A percentile compares a stretch with the other conserved stretches of the same genome.
phyloP scores from a whole-genome alignment of 92 coral and sea anemone genomes.

The Metridium senile region DNA sequence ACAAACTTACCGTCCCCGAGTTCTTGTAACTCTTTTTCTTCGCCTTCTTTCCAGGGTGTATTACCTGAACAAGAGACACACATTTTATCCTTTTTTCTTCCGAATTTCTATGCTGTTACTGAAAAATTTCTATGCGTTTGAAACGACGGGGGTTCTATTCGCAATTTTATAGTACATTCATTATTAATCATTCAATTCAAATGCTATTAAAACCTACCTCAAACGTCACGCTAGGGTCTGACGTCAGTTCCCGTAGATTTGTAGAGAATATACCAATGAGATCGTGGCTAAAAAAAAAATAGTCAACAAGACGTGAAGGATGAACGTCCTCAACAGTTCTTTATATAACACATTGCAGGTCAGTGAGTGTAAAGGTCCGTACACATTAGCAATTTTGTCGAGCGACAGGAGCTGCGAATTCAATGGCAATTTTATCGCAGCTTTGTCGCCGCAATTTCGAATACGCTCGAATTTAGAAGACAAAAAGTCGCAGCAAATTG shows the following conservation, averaged over 20 bases:
- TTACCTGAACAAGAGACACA: constrained; percentile 31
- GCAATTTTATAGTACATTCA: background rate
- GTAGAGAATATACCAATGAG: constrained; percentile 93
- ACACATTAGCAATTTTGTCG: too few relatives aligned
- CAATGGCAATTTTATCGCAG: too few relatives aligned
- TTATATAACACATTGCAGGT: too few relatives aligned
- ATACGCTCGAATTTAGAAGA: too few relatives aligned
- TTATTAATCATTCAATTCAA: background rate
- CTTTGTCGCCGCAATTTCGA: too few relatives aligned
- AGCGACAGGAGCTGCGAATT: too few relatives aligned
- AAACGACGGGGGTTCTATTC: background rate
- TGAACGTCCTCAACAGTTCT: too few relatives aligned
- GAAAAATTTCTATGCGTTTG: too few relatives aligned
- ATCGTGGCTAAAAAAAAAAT: constrained; percentile 66
- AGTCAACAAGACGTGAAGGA: background rate
- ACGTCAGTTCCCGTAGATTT: constrained; percentile 83
- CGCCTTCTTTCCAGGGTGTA: constrained; percentile 71
- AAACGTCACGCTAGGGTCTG: constrained; percentile 56
- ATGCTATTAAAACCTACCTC: constrained; percentile 41
- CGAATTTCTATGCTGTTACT: too few relatives aligned
- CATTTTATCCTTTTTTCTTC: too few relatives aligned
- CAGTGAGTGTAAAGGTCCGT: too few relatives aligned
- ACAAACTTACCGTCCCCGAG: constrained; percentile 77
- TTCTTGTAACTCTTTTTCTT: constrained; percentile 88
- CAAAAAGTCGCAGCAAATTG: too few relatives aligned